Evolutionary conservation across 1,140 invertebrate genomes (phyloP), one percentile per base, ranked within the genome.

Genomic region (Drosophila ironensis): DNA sequence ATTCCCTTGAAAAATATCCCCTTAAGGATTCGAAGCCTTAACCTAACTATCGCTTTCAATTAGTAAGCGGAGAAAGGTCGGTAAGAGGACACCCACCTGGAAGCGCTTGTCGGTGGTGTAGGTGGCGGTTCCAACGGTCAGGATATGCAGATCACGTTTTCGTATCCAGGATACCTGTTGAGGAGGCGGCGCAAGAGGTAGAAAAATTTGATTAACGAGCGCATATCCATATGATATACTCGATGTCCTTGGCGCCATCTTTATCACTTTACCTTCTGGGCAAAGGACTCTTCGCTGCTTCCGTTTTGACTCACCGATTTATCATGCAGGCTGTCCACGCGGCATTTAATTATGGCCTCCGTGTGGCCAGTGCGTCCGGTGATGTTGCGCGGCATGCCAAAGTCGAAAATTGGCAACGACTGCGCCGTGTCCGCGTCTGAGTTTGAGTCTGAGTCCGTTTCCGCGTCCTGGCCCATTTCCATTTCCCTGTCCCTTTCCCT

Each of bases 291-390:
- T 22, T 4, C 1, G 1, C 12, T 14, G 9, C 28, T 46, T 30
- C 38, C 22, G 19, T 37, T 37, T 6, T n/a, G 12, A 69, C 74
- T 72, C 38, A 96, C 95, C 91, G 94, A 94, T 91, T 96, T 96
- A 90, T 96, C 95, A 44, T 95, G 94, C 8, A 96, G 92, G 73
- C 95, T 94, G 91, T 95, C 93, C 72, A 96, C 95, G 75, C 95
- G 92, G 90, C 95, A 96, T 90, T 96, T 95, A 76, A 96, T 92
- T 90, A 96, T 95, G 27, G 95, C 95, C 38, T 95, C 95, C 52
- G 94, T 95, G 89, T 96, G 95, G 16, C 95, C 95, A 44, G 96
- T 94, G 60, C 95, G 94, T 12, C 95, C 95, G 28, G 95, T 96
- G 60, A 96, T 94, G 91, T 96, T 96, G 35, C 94, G 91, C 33